Base-by-base conservation (phyloP, 2,113 vertebrate species). In the Rhegmatorhina hoffmannsi region DNA sequence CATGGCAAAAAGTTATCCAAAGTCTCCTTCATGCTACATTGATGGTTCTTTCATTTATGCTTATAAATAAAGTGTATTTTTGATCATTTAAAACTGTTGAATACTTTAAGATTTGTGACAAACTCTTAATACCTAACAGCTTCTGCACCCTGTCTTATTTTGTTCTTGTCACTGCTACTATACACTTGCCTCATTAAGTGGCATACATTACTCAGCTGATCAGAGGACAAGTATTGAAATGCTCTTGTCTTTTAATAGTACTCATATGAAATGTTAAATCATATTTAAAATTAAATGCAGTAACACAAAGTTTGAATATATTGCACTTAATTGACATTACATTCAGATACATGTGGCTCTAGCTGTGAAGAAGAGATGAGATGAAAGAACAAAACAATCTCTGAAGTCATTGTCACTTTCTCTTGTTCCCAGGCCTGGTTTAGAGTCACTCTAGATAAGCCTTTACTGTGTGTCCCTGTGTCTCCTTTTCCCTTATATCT, bases 41-140 rank as follows among this genome's bases (percentile, higher is more conserved):
- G 68, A 72, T n/a, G 24, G 40, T 46, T 92, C 72, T 86, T 94
- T 88, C 43, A 84, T 84, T 94, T 92, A 44, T 80, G 15, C 40
- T 87, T 90, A 49, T 40, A 92, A 89, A 89, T 81, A 87, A 64
- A 93, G 25, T 29, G 12, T 8, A n/a, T 74, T 86, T 72, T 84
- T 95, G 49, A 93, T 83, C 5, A 1, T 12, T 84, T 56, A n/a
- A 85, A 90, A 60, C 23, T 78, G 15, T n/a, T 62, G 47, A 50
- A 11, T 81, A 83, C 36, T 80, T 73, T 53, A 84, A 80, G 70
- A 82, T 40, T 84, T 0, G 0, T 86, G 46, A 77, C 59, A 88
- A 87, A 33, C n/a, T 91, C 62, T 67, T 44, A 89, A 76, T 59
- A 53, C 15, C 40, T 58, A 80, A 76, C 14, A 90, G 5, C 16